A percentile compares a stretch with the other conserved stretches of the same genome.
These are phyloP conservation scores for Podarcis muralis DNA, from an alignment of 2,113 vertebrate genomes.

Conservation along the genomic window DNA sequence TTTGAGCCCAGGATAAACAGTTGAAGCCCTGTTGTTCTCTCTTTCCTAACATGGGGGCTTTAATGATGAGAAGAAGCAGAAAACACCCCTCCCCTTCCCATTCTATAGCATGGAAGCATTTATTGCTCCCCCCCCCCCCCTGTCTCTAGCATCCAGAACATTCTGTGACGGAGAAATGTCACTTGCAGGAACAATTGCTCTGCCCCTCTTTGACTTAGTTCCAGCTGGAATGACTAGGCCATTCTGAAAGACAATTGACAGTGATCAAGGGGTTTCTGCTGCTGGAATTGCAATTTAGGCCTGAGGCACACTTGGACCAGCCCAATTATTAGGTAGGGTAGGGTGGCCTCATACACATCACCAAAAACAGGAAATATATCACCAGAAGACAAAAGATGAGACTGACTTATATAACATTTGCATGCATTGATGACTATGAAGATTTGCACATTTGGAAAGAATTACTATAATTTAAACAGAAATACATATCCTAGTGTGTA, in stretches of 20 bases:
- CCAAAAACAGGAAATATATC: neutral
- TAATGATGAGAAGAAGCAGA: neutral
- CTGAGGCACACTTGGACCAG: neutral
- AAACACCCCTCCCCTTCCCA: neutral
- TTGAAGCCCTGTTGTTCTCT: neutral
- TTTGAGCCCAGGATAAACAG: constrained; percentile 18
- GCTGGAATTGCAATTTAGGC: neutral
- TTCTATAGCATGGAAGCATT: constrained; percentile 1
- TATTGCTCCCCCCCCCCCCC: no score
- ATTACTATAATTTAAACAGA: neutral
- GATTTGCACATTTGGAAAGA: neutral
- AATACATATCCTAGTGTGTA: neutral
- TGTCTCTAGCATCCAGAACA: neutral
- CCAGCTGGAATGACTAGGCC: neutral
- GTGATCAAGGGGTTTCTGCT: neutral
- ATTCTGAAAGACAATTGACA: neutral
- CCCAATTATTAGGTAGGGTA: neutral
- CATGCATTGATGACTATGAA: neutral
- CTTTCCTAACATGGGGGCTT: neutral
- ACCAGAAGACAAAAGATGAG: neutral
- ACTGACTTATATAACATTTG: neutral
- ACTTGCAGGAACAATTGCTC: neutral
- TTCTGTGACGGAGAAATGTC: neutral
- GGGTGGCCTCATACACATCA: neutral
- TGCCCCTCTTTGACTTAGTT: neutral